Evolutionary conservation across 2,888 invertebrate species (phyloP).

Genomic region (Omphaloscelis lunosa): DNA sequence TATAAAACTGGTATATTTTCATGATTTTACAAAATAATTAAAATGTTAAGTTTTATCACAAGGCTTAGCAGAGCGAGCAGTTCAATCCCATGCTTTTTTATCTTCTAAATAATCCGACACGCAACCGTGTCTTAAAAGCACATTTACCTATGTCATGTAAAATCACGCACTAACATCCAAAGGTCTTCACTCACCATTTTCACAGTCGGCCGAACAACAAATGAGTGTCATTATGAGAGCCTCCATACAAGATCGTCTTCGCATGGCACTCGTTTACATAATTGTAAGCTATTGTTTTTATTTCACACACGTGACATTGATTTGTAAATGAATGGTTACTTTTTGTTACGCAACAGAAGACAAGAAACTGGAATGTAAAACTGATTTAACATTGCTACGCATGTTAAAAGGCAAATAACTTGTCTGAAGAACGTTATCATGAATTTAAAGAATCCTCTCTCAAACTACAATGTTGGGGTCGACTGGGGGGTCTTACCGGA

Average conservation of each 20-base stretch:
- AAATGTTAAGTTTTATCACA: no score
- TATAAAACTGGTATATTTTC: no score
- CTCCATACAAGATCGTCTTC: slow-evolving; percentile 6
- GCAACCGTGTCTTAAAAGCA: not conserved
- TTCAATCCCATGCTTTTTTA: no score
- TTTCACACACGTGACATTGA: slow-evolving; percentile 30
- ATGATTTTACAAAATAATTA: no score
- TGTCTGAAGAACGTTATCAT: not conserved
- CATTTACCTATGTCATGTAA: not conserved
- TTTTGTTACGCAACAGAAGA: not conserved
- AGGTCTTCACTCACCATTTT: not conserved
- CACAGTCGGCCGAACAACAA: slow-evolving; percentile 14
- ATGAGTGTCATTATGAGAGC: slow-evolving; percentile 13
- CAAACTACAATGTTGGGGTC: not conserved
- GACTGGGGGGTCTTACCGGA: not conserved
- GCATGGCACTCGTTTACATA: slow-evolving; percentile 28
- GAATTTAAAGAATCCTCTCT: not conserved
- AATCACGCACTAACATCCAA: not conserved
- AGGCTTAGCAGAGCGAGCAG: no score
- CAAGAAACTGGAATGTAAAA: not conserved
- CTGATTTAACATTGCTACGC: not conserved
- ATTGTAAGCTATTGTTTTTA: slow-evolving; percentile 42
- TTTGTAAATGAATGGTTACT: slow-evolving; percentile 22
- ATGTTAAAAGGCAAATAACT: not conserved
- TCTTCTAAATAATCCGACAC: no score